Conservation (phyloP, 2,888 invertebrate genomes). For the Steinernema scapterisci region DNA sequence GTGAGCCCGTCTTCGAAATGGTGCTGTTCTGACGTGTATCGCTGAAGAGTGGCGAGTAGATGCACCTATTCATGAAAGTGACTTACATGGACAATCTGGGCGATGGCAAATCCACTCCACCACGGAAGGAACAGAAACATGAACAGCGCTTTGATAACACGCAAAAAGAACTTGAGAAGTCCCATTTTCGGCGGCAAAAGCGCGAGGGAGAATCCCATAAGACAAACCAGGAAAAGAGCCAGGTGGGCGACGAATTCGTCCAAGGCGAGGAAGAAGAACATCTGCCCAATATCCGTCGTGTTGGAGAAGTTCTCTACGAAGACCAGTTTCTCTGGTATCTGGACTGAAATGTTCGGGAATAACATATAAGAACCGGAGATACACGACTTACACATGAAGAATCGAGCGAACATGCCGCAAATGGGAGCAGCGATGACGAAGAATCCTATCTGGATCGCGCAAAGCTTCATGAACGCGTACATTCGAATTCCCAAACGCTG, state of each 20-base stretch:
- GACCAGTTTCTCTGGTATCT: not conserved
- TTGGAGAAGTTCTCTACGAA: not conserved
- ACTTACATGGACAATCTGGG: no score
- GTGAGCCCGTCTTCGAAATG: not conserved
- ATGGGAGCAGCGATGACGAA: not conserved
- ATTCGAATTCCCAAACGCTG: not conserved
- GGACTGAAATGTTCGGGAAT: not conserved
- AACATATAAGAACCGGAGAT: not conserved
- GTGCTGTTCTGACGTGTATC: not conserved
- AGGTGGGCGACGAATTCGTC: conserved; percentile 1
- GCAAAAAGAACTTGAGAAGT: not conserved
- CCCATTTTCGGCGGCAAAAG: not conserved
- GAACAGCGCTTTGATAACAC: not conserved
- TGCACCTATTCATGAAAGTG: no score
- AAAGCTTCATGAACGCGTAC: not conserved
- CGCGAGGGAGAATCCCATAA: not conserved
- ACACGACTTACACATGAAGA: not conserved
- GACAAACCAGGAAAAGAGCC: not conserved
- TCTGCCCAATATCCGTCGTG: not conserved
- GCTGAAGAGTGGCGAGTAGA: no score
- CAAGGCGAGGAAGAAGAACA: not conserved
- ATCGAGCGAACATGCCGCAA: not conserved
- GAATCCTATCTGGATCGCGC: not conserved
- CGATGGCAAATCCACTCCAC: not conserved
- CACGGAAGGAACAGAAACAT: not conserved